These are phyloP conservation scores for Bellardia bayeri DNA, from an alignment of 2,888 invertebrate genomes.

Conservation along the genomic window DNA sequence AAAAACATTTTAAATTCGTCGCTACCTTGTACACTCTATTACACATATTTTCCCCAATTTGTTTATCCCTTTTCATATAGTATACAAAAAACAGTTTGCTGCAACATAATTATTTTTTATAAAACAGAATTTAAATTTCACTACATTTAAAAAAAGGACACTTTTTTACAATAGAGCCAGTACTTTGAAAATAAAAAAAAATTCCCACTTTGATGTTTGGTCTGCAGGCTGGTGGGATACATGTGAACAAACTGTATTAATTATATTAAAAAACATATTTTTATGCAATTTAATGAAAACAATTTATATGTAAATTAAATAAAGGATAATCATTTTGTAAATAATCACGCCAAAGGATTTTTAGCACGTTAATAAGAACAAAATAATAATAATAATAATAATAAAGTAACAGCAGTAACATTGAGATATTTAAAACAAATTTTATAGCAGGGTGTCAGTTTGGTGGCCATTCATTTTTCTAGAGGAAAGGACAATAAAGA, in stretches of 20 bases:
- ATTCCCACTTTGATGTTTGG: conserved; percentile 65
- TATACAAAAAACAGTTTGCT: conserved; percentile 29
- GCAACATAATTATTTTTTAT: conserved; percentile 60
- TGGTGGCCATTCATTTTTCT: not conserved
- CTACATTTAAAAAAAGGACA: conserved; percentile 26
- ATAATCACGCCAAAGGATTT: conserved; percentile 48
- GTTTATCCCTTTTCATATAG: not conserved
- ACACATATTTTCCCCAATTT: conserved; percentile 6
- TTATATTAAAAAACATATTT: conserved; percentile 66
- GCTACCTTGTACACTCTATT: not conserved
- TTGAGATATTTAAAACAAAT: not conserved
- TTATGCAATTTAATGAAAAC: conserved; percentile 67
- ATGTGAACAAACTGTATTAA: conserved; percentile 68
- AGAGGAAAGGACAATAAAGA: too few species aligned
- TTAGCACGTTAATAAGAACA: not conserved
- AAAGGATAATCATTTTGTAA: conserved; percentile 59
- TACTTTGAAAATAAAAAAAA: not conserved
- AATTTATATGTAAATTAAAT: conserved; percentile 71
- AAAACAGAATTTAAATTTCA: conserved; percentile 1
- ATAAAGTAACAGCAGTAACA: too few species aligned
- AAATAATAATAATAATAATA: not conserved
- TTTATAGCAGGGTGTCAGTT: not conserved
- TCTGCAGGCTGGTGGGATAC: conserved; percentile 5
- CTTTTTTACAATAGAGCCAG: not conserved
- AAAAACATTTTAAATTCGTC: not conserved